Base-by-base conservation (phyloP, 1,140 invertebrate species). In the Idris sp. region DNA sequence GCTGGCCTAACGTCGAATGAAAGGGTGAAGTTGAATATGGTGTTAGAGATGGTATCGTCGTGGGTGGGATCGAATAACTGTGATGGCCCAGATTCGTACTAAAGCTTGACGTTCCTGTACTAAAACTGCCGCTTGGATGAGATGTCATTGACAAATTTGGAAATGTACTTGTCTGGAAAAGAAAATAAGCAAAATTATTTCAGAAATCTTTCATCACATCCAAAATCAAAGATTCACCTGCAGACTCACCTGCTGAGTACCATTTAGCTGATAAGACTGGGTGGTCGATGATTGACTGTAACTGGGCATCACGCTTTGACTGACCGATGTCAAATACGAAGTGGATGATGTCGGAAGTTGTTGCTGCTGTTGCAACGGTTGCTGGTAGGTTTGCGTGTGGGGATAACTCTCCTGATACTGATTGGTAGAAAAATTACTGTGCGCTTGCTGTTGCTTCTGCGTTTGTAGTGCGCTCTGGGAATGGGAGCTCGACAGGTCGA, bases 361-460 rank as follows among this genome's bases (percentile, higher is more conserved):
- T 64, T 79, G 82, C 36, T 82, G 83, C 25, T 76, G 77, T 16
- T 81, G 81, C 38, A 83, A 65, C 43, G 83, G 83, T 48, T 86
- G 85, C 43, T 88, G 86, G 81, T 86, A 86, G 30, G 86, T 88
- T 78, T 88, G 86, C 56, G 86, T 86, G 59, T 88, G 86, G 2
- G 86, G 86, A 51, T 88, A 88, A 72, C 79, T 87, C 44, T 88
- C 86, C 59, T 88, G 86, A 68, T 87, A 88, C 68, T 87, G 86
- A 81, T 78, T 87, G 59, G 80, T 79, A 46, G 83, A 71, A 49
- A 82, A 86, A 40, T 86, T 84, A 36, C 78, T 85, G 83, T 87
- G 86, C 80, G 84, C 73, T 82, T 83, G 76, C 56, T 77, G 77
- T 62, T 79, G 72, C 49, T 82, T 78, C 67, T 83, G 81, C 26